Percentiles rank a stretch among this genome's conserved stretches.
Conservation (phyloP, 2,797 vertebrate species). For the Melanotaenia boesemani region DNA sequence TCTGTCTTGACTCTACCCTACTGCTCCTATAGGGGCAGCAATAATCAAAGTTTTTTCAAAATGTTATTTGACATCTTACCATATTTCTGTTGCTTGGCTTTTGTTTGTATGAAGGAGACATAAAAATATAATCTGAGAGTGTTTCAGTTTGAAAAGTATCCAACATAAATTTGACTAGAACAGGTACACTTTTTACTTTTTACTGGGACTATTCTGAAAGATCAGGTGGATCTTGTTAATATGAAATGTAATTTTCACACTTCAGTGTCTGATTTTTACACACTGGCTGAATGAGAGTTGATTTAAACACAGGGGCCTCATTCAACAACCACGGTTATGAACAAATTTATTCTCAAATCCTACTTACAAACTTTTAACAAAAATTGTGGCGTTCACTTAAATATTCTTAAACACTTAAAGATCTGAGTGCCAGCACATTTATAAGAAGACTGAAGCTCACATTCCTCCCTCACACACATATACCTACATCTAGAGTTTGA, state of each 20-base stretch:
- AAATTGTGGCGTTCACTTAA: constrained; percentile 3
- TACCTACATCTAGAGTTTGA: too few species aligned
- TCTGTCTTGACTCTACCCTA: constrained; percentile 25
- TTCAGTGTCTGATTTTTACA: background rate
- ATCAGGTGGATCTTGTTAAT: background rate
- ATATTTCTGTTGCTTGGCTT: background rate
- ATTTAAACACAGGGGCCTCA: background rate
- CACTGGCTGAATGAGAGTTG: background rate
- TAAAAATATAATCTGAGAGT: background rate
- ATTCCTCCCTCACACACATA: background rate
- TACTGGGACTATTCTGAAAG: too few species aligned
- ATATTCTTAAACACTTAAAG: too few species aligned
- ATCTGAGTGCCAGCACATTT: too few species aligned
- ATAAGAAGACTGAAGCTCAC: background rate
- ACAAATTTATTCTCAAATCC: too few species aligned
- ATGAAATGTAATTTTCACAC: background rate
- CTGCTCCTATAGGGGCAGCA: background rate
- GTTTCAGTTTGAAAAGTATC: background rate
- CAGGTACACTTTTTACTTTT: background rate
- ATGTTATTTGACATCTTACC: background rate
- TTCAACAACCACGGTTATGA: too few species aligned
- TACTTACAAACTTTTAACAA: too few species aligned
- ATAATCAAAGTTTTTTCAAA: background rate
- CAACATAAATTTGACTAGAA: background rate
- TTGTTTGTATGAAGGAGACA: background rate